Evolutionary conservation across 2,113 vertebrate species (phyloP), one percentile per base, ranked within the genome.

Genomic region (Phyllostomus hastatus): DNA sequence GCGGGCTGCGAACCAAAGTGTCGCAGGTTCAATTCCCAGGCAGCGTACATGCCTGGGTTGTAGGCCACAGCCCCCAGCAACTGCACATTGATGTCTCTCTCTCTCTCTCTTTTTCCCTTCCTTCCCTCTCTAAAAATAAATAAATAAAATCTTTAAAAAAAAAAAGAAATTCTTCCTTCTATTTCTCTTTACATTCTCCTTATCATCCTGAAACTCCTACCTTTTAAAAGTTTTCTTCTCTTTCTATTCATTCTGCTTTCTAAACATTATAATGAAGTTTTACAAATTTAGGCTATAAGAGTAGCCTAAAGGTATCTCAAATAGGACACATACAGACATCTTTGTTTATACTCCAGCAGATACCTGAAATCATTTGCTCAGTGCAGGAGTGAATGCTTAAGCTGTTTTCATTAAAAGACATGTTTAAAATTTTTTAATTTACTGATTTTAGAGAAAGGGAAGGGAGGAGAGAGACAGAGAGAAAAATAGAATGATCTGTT

Each of bases 351-450:
- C 24, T 87, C 38, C 7, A 43, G 69, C 57, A 92, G 50, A 46
- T 78, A 73, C 28, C 57, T 91, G 12, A 90, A 91, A 95, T 94
- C n/a, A 85, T 87, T 19, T 95, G 33, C 80, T 35, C 72, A 86
- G 33, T 87, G 22, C 28, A 92, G 33, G 67, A 91, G 1, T 54
- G 52, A 91, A 72, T 76, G 35, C 20, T 84, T 69, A 88, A 79
- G 38, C 46, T 80, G 67, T 69, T 81, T 92, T 84, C 41, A 91
- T 17, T 50, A 46, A 67, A 88, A 75, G 8, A 66, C 35, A 22
- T 3, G 75, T 22, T 64, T 64, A 31, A 31, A 64, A 5, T 64
- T 61, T 61, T 59, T 64, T 64, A 31, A 64, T 28, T 64, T 31
- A 64, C 26, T 64, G 61, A 31, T 64, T 64, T 64, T 31, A 64